A percentile compares a stretch with the other conserved stretches of the same genome.
Evolutionary conservation across 2,888 invertebrate genomes (phyloP).

Genomic region (Caenorhabditis parvicauda): DNA sequence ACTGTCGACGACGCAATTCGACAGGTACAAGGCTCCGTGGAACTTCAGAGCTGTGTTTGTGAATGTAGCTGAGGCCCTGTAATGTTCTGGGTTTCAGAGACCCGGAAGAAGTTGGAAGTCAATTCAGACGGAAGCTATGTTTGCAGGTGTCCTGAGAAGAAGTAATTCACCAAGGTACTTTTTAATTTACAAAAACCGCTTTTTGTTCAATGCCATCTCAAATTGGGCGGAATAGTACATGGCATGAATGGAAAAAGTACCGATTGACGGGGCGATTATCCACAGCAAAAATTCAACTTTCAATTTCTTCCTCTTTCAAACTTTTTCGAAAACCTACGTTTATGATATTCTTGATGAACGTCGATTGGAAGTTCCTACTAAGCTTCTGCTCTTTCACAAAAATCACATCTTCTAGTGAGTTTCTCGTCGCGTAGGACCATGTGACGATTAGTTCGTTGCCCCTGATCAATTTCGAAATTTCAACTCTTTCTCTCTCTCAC

Average conservation of each 20-base stretch:
- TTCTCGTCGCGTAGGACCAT: slow-evolving; percentile 32
- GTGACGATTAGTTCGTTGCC: slow-evolving; percentile 30
- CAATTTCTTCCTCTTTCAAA: too few species aligned
- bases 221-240: not conserved
- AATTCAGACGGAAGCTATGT: too few species aligned
- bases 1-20: slow-evolving; percentile 45
- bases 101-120: not conserved
- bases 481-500: too few species aligned
- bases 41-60: slow-evolving; percentile 31
- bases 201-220: too few species aligned
- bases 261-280: too few species aligned
- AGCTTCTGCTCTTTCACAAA: slow-evolving; percentile 37
- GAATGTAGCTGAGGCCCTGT: slow-evolving; percentile 42
- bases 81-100: not conserved
- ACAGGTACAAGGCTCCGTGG: slow-evolving; percentile 38
- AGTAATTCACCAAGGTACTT: too few species aligned
- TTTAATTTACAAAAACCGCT: too few species aligned
- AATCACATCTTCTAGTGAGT: slow-evolving; percentile 36
- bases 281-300: too few species aligned
- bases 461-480: too few species aligned
- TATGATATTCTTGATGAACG: slow-evolving; percentile 41
- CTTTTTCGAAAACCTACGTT: slow-evolving; percentile 19
- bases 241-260: too few species aligned
- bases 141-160: too few species aligned
- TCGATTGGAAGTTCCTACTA: slow-evolving; percentile 44